Percentiles rank a stretch among this genome's conserved stretches.
phyloP scores from a whole-genome alignment of 1,140 invertebrate genomes.

The Lordiphosa mommai region DNA sequence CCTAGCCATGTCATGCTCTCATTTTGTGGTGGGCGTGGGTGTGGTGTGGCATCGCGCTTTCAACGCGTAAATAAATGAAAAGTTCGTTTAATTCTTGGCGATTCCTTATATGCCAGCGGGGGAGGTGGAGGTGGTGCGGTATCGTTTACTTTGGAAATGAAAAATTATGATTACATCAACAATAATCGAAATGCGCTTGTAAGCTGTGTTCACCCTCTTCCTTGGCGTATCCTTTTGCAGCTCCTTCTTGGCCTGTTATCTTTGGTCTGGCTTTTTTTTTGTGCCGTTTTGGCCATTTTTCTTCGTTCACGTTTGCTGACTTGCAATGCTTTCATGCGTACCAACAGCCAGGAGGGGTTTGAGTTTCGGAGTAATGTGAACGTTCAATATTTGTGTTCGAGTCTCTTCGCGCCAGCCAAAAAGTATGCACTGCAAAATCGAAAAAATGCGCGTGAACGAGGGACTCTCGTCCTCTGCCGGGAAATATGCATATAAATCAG shows the following conservation, averaged over 20 bases:
- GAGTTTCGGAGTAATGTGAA: slow-evolving; percentile 38
- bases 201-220: slow-evolving; percentile 45
- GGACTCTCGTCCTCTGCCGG: slow-evolving; percentile 3
- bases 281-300: slow-evolving; percentile 65
- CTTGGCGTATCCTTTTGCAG: slow-evolving; percentile 11
- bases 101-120: slow-evolving; percentile 52
- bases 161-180: slow-evolving; percentile 78
- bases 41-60: slow-evolving; percentile 37
- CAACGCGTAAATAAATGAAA: slow-evolving; percentile 75
- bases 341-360: slow-evolving; percentile 8
- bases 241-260: slow-evolving; percentile 38
- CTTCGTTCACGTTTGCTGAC: slow-evolving; percentile 67
- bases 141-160: slow-evolving; percentile 77
- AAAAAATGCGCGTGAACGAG: slow-evolving; percentile 41
- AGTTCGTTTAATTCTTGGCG: slow-evolving; percentile 69
- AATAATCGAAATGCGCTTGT: slow-evolving; percentile 77
- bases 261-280: slow-evolving; percentile 30
- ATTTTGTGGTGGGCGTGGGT: slow-evolving; percentile 8
- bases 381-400: slow-evolving; percentile 73
- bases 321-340: slow-evolving; percentile 72
- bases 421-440: slow-evolving; percentile 73
- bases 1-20: slow-evolving; percentile 37
- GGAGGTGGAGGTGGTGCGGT: slow-evolving; percentile 20
- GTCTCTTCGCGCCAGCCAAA: slow-evolving; percentile 48
- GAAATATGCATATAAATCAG: slow-evolving; percentile 68